Conservation (phyloP, 2,797 vertebrate genomes). For the Hypotaenidia okinawae region DNA sequence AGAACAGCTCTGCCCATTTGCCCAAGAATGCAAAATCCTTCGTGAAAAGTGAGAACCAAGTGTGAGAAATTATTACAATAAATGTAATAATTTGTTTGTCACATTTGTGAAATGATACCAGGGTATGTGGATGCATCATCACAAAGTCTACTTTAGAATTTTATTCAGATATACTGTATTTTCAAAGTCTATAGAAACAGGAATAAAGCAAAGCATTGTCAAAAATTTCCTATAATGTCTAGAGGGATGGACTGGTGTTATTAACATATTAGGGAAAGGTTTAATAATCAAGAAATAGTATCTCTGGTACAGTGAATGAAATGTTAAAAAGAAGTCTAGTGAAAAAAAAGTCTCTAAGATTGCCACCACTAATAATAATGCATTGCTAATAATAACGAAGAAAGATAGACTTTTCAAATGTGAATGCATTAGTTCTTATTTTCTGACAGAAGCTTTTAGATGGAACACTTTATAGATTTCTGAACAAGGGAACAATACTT, state of each 20-base stretch:
- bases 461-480: background rate
- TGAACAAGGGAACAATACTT: background rate
- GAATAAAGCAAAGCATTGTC: background rate
- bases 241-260: background rate
- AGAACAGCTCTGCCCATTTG: background rate
- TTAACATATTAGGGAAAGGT: background rate
- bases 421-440: background rate
- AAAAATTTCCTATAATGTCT: background rate
- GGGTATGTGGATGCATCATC: background rate
- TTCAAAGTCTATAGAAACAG: background rate
- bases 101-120: background rate
- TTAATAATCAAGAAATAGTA: background rate
- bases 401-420: background rate
- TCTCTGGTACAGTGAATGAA: background rate
- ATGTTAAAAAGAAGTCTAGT: background rate
- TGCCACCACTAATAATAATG: background rate
- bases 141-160: background rate
- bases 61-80: background rate
- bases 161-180: background rate
- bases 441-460: constrained; percentile 19
- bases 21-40: background rate
- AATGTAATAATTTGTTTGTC: background rate
- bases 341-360: background rate
- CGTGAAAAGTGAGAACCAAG: background rate
- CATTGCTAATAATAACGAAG: background rate